A percentile compares a stretch with the other conserved stretches of the same genome.
phyloP scores from a whole-genome alignment of 2,113 vertebrate genomes.

The Pseudorasbora parva region DNA sequence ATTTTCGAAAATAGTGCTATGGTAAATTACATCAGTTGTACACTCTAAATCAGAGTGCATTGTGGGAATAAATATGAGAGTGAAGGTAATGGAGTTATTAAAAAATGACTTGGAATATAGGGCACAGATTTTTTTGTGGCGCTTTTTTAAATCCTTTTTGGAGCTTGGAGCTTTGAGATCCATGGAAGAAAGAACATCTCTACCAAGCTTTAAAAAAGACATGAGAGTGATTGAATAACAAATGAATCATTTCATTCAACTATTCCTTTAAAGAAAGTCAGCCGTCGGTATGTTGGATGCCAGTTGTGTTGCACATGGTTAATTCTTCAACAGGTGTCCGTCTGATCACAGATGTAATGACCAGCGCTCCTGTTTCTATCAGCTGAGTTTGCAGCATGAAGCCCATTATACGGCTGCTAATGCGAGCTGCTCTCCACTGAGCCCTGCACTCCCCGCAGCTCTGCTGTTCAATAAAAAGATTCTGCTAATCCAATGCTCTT shows the following conservation, averaged over 20 bases:
- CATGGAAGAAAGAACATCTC: neutral
- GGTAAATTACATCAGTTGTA: neutral
- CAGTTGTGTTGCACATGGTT: neutral
- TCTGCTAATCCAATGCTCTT: slow-evolving; percentile 23
- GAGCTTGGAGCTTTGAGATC: neutral
- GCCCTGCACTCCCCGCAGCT: slow-evolving; percentile 1
- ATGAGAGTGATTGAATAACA: neutral
- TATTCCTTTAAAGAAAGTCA: neutral
- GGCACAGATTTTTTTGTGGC: neutral
- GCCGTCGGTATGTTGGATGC: neutral
- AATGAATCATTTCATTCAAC: neutral
- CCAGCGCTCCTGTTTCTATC: slow-evolving; percentile 29
- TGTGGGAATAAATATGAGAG: neutral
- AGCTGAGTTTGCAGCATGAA: slow-evolving; percentile 36
- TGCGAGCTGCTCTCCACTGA: slow-evolving; percentile 21
- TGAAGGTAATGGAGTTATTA: neutral
- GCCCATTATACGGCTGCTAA: slow-evolving; percentile 44
- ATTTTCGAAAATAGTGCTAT: neutral
- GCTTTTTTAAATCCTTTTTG: neutral
- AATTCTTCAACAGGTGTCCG: slow-evolving; percentile 14
- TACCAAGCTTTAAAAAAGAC: neutral
- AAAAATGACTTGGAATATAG: neutral
- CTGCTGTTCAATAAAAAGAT: neutral
- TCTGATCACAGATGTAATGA: slow-evolving; percentile 26
- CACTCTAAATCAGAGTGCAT: neutral